Base-by-base conservation (phyloP, 2,797 vertebrate genomes). In the Acrossocheilus fasciatus region DNA sequence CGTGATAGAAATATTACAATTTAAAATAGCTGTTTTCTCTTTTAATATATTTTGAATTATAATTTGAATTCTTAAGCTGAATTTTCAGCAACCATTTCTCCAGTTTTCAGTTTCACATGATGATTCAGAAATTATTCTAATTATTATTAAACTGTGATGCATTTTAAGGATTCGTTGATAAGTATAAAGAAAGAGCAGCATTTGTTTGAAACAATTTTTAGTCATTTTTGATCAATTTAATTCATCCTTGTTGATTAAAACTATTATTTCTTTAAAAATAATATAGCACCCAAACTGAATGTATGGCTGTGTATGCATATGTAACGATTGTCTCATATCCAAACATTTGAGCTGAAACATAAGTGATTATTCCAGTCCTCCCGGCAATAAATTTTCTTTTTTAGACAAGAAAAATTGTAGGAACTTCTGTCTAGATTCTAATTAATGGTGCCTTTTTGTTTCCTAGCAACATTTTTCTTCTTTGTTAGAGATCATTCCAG, bases 401-500 rank as follows among this genome's bases (percentile, higher is more conserved):
- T 70, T 39, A 50, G 11, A 81, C 26, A 36, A 36, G 26, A 69
- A 12, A 45, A 50, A 50, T 12, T 69, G 0, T 72, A 41, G 12
- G 57, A 72, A 14, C 30, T 70, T 69, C 45, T 39, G 18, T 43
- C 47, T 50, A 54, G 20, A 70, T 41, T 82, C 45, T 81, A 36
- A 52, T 72, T 82, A 41, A 30, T 18, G 9, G 15, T 26, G 15
- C 15, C 26, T 54, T 72, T 70, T 70, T 12, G 54, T 83, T 41
- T 74, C 54, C 69, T 36, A 83, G 54, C 52, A 62, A 83, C 26
- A 74, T 83, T 18, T 72, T 43, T 41, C 30, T 39, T 69, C 11
- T 23, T 83, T 9, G 4, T 74, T 83, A 34, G 17, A 34, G 54
- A 47, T 74, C 0, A 62, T 72, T 83, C 70, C 11, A 34, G 18